Evolutionary conservation across 2,797 vertebrate species (phyloP), one percentile per base, ranked within the genome.

Genomic region (Myotis pilosus): DNA sequence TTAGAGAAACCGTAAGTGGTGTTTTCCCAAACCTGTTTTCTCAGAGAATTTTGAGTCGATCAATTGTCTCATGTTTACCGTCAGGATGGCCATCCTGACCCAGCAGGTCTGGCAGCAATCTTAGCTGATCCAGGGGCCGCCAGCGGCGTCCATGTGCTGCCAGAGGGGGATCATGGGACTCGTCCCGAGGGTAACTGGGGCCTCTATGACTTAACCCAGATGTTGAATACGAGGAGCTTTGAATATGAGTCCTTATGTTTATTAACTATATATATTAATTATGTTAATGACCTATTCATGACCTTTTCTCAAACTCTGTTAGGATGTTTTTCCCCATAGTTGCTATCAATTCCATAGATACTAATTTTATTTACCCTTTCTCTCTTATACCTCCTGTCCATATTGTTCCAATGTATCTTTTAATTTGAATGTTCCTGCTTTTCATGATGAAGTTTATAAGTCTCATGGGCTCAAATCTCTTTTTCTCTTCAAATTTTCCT

Each of bases 141-240:
- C 7, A 12, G 33, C 51, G 13, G n/a, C 2, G 5, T 17, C 1
- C 19, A 0, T 2, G 8, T 6, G 33, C 20, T 12, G 17, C 7
- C n/a, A n/a, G 13, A 0, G 7, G 2, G 3, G 12, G 8, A 60
- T 23, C 2, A 33, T 5, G 10, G 15, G 9, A n/a, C 0, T 33
- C 6, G n/a, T 1, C 6, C 23, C 13, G 23, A 8, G 1, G 8
- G 2, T 12, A 8, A 6, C 25, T 8, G 5, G 8, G 12, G 13
- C 6, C 8, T 36, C 15, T n/a, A 19, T 84, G 51, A 60, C 13
- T 17, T 85, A 11, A 78, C 20, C 78, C 1, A 25, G 9, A 15
- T 47, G 60, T 68, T n/a, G 8, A 78, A 72, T 8, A 64, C 3
- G 9, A 36, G 11, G 13, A 49, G 47, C 36, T 71, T 75, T 57